Conservation (phyloP, 2,113 vertebrate genomes). For the Mormyrus lacerda region DNA sequence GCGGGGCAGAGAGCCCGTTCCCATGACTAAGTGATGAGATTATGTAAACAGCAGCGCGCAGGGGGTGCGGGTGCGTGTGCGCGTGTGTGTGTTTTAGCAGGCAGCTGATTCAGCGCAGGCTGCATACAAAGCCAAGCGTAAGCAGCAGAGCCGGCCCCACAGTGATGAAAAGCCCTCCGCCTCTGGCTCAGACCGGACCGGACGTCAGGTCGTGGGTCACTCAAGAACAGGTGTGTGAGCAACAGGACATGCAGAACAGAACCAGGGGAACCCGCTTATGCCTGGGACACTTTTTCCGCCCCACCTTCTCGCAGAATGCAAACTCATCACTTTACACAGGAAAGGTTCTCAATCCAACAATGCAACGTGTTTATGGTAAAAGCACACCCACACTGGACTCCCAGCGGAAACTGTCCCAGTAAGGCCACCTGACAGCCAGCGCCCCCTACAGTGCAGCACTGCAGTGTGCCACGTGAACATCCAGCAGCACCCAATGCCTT, state of each 20-base stretch:
- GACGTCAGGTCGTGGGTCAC: neutral
- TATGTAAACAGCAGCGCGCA: constrained; percentile 28
- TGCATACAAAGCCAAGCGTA: neutral
- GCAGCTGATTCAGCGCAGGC: neutral
- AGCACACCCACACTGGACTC: neutral
- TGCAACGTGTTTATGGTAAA: neutral
- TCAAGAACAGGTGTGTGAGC: neutral
- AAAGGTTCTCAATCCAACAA: neutral
- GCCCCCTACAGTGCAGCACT: neutral
- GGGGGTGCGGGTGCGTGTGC: neutral
- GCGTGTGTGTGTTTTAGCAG: neutral
- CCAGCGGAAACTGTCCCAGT: neutral
- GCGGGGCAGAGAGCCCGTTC: constrained; percentile 21
- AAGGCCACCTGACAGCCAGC: neutral
- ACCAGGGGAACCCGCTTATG: neutral
- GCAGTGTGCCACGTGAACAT: neutral
- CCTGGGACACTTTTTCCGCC: neutral
- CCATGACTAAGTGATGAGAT: constrained; percentile 34
- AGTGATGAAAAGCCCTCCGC: neutral
- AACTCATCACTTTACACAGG: neutral
- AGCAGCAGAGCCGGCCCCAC: neutral
- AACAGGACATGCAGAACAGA: neutral
- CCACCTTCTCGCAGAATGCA: neutral
- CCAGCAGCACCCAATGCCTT: neutral
- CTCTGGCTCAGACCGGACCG: neutral